Base-by-base conservation (phyloP, 2,888 invertebrate species). In the Capitulum mitella region DNA sequence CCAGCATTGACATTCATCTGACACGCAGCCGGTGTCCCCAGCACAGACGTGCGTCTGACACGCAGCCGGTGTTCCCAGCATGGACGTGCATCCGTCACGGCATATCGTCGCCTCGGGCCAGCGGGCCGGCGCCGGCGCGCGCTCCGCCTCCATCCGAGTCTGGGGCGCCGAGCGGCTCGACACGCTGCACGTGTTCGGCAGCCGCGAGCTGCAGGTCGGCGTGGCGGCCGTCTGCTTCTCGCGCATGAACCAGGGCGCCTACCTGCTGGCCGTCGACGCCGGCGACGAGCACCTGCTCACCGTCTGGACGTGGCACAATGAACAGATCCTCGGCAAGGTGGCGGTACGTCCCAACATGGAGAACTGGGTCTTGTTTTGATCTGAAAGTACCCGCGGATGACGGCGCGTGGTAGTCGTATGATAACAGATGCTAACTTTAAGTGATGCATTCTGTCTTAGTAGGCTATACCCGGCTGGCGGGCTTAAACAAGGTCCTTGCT, bases 221-320 rank as follows among this genome's bases (percentile, higher is more conserved):
- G 93, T 97, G 0, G 89, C 93, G 0, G 94, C 95, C 0, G 91
- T 97, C 2, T 93, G 94, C 0, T 97, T 96, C 86, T 95, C 95
- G 14, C 34, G 85, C 43, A 85, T 95, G 95, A 94, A 94, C 84
- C 93, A 94, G 1, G 96, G 95, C 29, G 94, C 93, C 84, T 94
- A 94, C 85, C 92, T 97, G 75, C 85, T 96, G 82, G 95, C 94
- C 0, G 92, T 96, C 48, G 96, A 97, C 84, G 93, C 92, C 6
- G 94, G 95, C 0, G 89, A 93, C 77, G 95, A 95, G 85, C 93
- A 95, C 84, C 93, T 95, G 81, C 88, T 96, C 5, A 94, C 94
- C 0, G 94, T 97, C 0, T 97, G 96, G 96, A 94, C 96, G 83
- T 96, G 96, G 96, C 93, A 94, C 84, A 94, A 95, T 92, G 94